Percentiles rank a stretch among this genome's conserved stretches.
These are phyloP conservation scores for Drosophila mulleri DNA, from an alignment of 2,888 invertebrate species.

Conservation along the genomic window DNA sequence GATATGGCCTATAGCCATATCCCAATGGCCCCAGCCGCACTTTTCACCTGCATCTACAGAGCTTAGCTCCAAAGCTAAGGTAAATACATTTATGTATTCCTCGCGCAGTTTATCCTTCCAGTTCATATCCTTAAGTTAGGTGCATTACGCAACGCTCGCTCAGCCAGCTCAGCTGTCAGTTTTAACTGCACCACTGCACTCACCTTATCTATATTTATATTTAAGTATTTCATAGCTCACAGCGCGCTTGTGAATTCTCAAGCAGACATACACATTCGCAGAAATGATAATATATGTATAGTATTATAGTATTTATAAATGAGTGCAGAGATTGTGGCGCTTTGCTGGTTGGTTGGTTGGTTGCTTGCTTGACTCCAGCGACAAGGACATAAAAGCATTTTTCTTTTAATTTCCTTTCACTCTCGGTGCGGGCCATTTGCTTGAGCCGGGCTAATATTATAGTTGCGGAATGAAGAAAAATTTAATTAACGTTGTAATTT, in stretches of 20 bases:
- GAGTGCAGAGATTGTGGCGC: slow-evolving; percentile 3
- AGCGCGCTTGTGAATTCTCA: neutral
- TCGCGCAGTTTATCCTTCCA: neutral
- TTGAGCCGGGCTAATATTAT: slow-evolving; percentile 16
- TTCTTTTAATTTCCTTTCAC: slow-evolving; percentile 65
- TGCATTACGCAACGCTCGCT: neutral
- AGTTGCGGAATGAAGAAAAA: slow-evolving; percentile 27
- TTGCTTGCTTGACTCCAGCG: slow-evolving; percentile 7
- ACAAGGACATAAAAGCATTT: slow-evolving; percentile 65
- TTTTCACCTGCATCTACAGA: no score
- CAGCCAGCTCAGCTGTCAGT: no score
- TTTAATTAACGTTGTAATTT: slow-evolving; percentile 80
- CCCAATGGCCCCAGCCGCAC: no score
- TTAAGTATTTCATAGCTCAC: neutral
- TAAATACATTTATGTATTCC: no score
- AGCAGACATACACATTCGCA: neutral
- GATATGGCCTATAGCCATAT: no score
- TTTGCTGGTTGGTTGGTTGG: slow-evolving; percentile 4
- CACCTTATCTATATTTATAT: neutral
- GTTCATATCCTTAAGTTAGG: neutral
- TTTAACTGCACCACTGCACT: neutral
- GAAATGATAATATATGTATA: neutral
- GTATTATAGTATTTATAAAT: neutral
- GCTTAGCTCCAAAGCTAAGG: no score
- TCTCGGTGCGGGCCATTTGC: slow-evolving; percentile 1